phyloP scores from a whole-genome alignment of 2,888 invertebrate species.

The Drosophila merina region DNA sequence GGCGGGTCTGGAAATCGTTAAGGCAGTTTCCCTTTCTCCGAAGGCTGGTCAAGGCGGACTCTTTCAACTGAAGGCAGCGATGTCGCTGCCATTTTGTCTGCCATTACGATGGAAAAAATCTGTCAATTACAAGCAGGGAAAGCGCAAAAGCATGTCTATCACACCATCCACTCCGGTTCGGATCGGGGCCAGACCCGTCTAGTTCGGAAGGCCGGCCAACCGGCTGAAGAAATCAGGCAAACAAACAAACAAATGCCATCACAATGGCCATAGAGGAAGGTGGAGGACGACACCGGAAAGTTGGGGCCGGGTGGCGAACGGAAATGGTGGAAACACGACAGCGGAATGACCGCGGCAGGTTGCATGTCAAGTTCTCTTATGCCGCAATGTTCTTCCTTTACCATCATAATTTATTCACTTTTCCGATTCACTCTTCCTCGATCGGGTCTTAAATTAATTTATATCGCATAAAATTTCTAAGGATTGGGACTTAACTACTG shows the following conservation, averaged over 20 bases:
- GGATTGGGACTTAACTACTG: background rate
- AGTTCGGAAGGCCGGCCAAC: conserved; percentile 7
- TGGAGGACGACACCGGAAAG: background rate
- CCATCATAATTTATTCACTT: conserved; percentile 15
- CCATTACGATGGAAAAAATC: conserved; percentile 71
- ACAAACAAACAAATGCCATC: conserved; percentile 28
- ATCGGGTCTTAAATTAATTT: background rate
- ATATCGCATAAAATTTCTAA: background rate
- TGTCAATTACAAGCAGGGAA: conserved; percentile 74
- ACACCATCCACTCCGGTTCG: conserved; percentile 30
- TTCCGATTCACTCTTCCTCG: background rate
- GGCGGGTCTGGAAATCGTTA: conserved; percentile 5
- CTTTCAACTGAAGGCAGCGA: conserved; percentile 24
- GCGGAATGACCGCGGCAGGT: conserved; percentile 36
- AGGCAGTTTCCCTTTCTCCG: conserved; percentile 15
- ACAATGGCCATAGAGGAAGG: conserved; percentile 5
- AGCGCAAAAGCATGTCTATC: conserved; percentile 74
- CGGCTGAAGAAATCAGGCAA: conserved; percentile 25
- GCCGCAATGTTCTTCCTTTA: background rate
- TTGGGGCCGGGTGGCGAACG: background rate
- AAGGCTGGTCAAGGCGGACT: conserved; percentile 14
- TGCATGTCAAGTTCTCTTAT: conserved; percentile 20
- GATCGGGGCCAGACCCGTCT: conserved; percentile 6
- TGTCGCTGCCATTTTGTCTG: conserved; percentile 69
- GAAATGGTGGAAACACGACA: conserved; percentile 26